Evolutionary conservation across 2,888 invertebrate species (phyloP).

Genomic region (Dorcus parallelipipedus): DNA sequence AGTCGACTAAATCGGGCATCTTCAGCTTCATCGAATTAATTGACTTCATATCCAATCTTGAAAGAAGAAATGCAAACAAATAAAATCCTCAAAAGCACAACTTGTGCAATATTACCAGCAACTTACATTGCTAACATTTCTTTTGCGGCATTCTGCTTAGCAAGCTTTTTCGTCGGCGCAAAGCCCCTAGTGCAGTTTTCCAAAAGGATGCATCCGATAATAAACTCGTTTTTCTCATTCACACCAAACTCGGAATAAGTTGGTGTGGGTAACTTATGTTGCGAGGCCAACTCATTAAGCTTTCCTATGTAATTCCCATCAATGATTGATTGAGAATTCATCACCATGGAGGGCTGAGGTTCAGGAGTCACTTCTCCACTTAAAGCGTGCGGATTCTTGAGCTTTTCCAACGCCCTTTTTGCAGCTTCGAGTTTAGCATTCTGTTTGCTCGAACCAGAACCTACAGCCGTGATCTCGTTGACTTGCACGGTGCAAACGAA

Average conservation of each 20-base stretch:
- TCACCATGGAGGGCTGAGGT: background rate
- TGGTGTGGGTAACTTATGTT: background rate
- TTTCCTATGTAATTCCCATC: background rate
- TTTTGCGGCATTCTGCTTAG: background rate
- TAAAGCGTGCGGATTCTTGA: background rate
- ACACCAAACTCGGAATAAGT: background rate
- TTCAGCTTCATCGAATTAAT: too few relatives aligned
- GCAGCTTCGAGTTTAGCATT: conserved; percentile 49
- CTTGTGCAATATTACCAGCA: too few relatives aligned
- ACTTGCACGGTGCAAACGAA: conserved; percentile 44
- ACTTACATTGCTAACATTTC: conserved; percentile 16
- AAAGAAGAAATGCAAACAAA: too few relatives aligned
- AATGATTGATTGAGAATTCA: conserved; percentile 27
- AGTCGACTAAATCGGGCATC: too few relatives aligned
- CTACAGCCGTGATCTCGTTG: conserved; percentile 36
- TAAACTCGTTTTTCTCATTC: background rate
- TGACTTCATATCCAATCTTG: too few relatives aligned
- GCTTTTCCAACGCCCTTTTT: conserved; percentile 37
- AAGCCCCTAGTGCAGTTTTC: background rate
- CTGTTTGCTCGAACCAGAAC: conserved; percentile 47
- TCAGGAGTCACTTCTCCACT: background rate
- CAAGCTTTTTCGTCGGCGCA: background rate
- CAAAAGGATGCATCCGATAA: background rate
- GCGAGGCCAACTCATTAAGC: background rate
- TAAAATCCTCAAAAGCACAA: too few relatives aligned